Percentiles rank a stretch among this genome's conserved stretches.
These are phyloP conservation scores for Chamaea fasciata DNA, from an alignment of 2,113 vertebrate genomes.

Conservation along the genomic window DNA sequence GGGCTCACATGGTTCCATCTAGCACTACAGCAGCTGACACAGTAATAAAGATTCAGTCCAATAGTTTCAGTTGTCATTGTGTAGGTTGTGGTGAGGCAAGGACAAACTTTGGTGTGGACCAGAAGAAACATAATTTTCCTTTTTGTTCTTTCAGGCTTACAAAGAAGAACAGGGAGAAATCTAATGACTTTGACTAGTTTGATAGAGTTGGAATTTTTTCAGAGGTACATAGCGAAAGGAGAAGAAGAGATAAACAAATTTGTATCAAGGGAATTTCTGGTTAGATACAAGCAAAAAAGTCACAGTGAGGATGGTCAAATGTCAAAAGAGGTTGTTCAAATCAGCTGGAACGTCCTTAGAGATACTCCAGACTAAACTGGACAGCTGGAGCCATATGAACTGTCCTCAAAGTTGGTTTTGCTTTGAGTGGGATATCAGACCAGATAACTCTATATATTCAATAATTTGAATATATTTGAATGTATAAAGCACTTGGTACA, in stretches of 20 bases:
- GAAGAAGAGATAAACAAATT: background rate
- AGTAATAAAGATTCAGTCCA: background rate
- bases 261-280: background rate
- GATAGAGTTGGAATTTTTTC: background rate
- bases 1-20: background rate
- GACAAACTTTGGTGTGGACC: background rate
- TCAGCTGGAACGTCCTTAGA: background rate
- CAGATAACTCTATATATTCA: background rate
- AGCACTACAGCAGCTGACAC: background rate
- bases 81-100: background rate
- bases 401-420: background rate
- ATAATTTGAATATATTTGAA: background rate
- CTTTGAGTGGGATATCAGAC: background rate
- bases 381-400: background rate
- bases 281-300: background rate
- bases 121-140: background rate
- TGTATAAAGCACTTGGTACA: background rate
- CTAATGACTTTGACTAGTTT: background rate
- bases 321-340: background rate
- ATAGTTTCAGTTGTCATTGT: background rate
- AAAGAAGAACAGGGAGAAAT: background rate
- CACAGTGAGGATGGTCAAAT: accelerated
- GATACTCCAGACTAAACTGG: background rate
- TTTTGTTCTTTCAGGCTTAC: background rate
- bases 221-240: background rate